Evolutionary conservation across 1,140 invertebrate genomes (phyloP).

Genomic region (Hycleus phaleratus): DNA sequence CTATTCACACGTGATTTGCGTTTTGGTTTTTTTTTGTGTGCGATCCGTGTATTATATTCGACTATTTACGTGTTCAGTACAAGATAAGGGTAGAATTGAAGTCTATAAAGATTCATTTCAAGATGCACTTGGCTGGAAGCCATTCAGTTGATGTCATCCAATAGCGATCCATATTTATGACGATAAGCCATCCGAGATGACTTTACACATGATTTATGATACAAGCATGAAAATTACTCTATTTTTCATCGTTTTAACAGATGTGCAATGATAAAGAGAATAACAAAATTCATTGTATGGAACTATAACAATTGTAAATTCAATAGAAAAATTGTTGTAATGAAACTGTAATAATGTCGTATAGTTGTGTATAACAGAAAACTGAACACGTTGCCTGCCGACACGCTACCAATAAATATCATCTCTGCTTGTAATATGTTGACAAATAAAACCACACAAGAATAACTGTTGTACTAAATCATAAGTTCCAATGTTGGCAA

Average conservation of each 20-base stretch:
- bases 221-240: not conserved
- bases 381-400: constrained; percentile 5
- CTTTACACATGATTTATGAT: not conserved
- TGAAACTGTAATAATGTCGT: no score
- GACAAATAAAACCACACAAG: constrained; percentile 14
- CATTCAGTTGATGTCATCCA: constrained; percentile 23
- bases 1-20: not conserved
- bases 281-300: not conserved
- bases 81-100: constrained; percentile 17
- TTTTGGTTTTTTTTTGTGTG: not conserved
- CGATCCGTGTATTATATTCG: not conserved
- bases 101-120: constrained; percentile 10
- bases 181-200: constrained; percentile 11
- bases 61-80: constrained; percentile 18
- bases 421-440: constrained; percentile 13
- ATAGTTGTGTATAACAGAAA: not conserved
- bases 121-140: constrained; percentile 18
- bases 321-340: no score
- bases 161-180: constrained; percentile 21
- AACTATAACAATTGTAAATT: not conserved
- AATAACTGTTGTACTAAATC: constrained; percentile 8
- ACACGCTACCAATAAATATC: constrained; percentile 17
- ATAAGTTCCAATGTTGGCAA: constrained; percentile 2
- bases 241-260: not conserved
- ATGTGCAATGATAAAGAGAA: not conserved